Conservation (phyloP, 2,113 vertebrate species). For the Pseudorasbora parva region DNA sequence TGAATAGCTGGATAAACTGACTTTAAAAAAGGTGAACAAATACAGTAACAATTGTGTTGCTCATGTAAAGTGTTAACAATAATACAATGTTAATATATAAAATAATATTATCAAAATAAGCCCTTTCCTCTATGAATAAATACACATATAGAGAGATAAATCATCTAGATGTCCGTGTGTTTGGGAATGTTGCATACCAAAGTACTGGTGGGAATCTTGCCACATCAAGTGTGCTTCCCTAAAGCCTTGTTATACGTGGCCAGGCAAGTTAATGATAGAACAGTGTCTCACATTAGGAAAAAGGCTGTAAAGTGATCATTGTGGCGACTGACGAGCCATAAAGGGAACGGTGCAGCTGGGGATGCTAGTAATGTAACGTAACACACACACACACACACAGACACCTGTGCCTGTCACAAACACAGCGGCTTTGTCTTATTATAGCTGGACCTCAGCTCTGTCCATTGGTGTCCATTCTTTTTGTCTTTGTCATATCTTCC, state of each 20-base stretch:
- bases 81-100: no score
- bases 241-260: background rate
- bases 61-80: no score
- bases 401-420: constrained; percentile 62
- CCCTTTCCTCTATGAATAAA: background rate
- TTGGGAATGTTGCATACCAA: background rate
- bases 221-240: background rate
- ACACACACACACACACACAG: constrained; percentile 11
- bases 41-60: no score
- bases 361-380: constrained; percentile 30
- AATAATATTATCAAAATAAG: background rate
- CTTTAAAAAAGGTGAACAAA: no score
- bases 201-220: background rate
- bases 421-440: constrained; percentile 55
- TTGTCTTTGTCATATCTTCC: constrained; percentile 22
- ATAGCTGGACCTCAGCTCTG: constrained; percentile 28
- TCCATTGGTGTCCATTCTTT: constrained; percentile 18
- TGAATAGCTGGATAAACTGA: no score
- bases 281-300: constrained; percentile 3
- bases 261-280: constrained; percentile 27
- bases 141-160: background rate
- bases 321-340: constrained; percentile 28
- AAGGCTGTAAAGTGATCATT: constrained; percentile 26
- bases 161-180: background rate
- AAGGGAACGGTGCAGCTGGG: constrained; percentile 19